Evolutionary conservation across 2,797 vertebrate species (phyloP).

Genomic region (Channa striata): DNA sequence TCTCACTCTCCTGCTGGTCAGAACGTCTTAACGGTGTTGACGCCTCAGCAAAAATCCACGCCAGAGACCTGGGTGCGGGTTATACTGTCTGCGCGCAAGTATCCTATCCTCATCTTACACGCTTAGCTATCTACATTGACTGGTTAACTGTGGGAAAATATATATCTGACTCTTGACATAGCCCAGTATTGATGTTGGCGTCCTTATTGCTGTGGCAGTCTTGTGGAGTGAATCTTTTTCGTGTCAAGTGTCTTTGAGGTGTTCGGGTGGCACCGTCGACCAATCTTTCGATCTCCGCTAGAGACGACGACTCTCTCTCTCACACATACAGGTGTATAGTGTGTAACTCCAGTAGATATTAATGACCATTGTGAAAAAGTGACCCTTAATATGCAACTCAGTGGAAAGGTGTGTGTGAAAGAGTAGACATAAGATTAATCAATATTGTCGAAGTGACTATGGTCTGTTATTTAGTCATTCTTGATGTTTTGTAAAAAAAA

Average conservation of each 20-base stretch:
- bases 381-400: conserved; percentile 87
- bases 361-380: conserved; percentile 85
- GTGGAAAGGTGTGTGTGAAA: conserved; percentile 83
- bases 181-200: conserved; percentile 81
- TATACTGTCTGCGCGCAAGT: conserved; percentile 42
- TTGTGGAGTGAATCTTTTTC: conserved; percentile 82
- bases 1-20: conserved; percentile 65
- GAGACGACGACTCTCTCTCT: conserved; percentile 55
- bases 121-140: conserved; percentile 76
- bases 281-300: conserved; percentile 71
- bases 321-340: conserved; percentile 79
- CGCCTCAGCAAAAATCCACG: conserved; percentile 53
- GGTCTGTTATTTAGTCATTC: conserved; percentile 79
- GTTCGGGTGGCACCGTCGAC: conserved; percentile 75
- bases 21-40: conserved; percentile 49
- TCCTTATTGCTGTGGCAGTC: conserved; percentile 83
- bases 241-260: conserved; percentile 83
- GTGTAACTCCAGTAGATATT: conserved; percentile 84
- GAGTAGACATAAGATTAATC: conserved; percentile 80
- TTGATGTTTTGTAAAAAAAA: conserved; percentile 72
- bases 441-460: conserved; percentile 80
- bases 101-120: conserved; percentile 61
- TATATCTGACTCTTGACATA: conserved; percentile 79
- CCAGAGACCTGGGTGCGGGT: conserved; percentile 53
- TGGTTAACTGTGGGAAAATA: conserved; percentile 81